Conservation (phyloP, 2,113 vertebrate genomes). For the Platysteira castanea region DNA sequence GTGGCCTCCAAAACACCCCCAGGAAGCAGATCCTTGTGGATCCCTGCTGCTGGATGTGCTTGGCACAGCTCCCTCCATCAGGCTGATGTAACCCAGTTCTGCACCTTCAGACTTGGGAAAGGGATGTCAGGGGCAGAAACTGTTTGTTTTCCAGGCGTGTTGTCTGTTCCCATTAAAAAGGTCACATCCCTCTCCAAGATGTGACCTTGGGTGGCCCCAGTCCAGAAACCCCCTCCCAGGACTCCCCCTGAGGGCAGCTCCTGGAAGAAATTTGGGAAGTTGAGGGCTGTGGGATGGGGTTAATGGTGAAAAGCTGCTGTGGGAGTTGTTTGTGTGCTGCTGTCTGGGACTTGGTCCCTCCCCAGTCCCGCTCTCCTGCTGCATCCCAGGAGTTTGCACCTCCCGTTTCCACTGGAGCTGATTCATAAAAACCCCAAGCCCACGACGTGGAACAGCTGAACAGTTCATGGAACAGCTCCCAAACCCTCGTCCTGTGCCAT, state of each 20-base stretch:
- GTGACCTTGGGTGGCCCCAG: not conserved
- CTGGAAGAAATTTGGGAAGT: not conserved
- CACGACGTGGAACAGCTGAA: not conserved
- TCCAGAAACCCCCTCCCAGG: not conserved
- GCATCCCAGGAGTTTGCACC: not conserved
- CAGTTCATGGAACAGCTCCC: no score
- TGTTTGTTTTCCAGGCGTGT: not conserved
- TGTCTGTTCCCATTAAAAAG: not conserved
- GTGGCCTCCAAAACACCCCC: not conserved
- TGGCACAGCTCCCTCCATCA: not conserved
- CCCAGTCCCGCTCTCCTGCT: accelerated
- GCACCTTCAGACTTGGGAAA: not conserved
- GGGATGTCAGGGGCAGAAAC: not conserved
- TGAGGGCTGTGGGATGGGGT: not conserved
- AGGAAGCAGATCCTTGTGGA: not conserved
- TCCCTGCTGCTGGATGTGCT: not conserved
- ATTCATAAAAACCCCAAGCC: not conserved
- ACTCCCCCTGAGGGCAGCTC: accelerated
- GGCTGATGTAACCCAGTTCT: not conserved
- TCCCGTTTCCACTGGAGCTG: not conserved
- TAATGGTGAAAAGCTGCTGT: not conserved
- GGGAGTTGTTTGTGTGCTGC: not conserved
- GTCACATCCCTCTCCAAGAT: accelerated
- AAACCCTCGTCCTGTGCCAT: not conserved
- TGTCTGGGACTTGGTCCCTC: not conserved